phyloP scores from a whole-genome alignment of 2,113 vertebrate species.

The Corapipo altera region DNA sequence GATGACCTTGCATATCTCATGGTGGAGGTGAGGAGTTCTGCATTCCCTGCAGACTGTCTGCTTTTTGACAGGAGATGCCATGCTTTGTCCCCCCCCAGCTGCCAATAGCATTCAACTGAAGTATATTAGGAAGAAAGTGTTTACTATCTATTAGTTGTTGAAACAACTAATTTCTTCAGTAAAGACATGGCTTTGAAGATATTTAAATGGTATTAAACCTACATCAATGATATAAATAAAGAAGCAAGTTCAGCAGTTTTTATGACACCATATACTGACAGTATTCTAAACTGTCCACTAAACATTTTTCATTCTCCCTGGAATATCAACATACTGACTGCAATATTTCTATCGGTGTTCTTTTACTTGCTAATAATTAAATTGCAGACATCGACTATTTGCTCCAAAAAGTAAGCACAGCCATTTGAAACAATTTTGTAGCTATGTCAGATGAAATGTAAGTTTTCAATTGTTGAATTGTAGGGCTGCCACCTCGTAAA shows the following conservation, averaged over 20 bases:
- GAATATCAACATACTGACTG: constrained; percentile 42
- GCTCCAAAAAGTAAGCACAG: constrained; percentile 50
- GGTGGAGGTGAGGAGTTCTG: not conserved
- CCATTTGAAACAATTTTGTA: constrained; percentile 65
- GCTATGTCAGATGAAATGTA: constrained; percentile 40
- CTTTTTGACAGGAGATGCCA: not conserved
- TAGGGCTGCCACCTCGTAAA: constrained; percentile 48
- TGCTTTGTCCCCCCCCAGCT: not conserved
- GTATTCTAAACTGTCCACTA: constrained; percentile 46
- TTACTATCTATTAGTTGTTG: not conserved
- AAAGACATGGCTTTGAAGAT: constrained; percentile 26
- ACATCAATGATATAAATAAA: constrained; percentile 31
- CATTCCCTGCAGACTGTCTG: not conserved
- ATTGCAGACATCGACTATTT: constrained; percentile 54
- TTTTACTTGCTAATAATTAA: constrained; percentile 65
- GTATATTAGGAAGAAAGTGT: not conserved
- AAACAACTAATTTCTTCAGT: constrained; percentile 30
- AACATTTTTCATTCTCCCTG: constrained; percentile 53
- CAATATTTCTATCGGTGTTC: constrained; percentile 36
- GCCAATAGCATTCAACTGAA: not conserved
- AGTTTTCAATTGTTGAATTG: constrained; percentile 60
- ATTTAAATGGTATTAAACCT: constrained; percentile 1
- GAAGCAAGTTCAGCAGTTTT: constrained; percentile 21
- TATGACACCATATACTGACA: not conserved
- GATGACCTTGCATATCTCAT: not conserved